Conservation (phyloP, 2,113 vertebrate species). For the Polyodon spathula region DNA sequence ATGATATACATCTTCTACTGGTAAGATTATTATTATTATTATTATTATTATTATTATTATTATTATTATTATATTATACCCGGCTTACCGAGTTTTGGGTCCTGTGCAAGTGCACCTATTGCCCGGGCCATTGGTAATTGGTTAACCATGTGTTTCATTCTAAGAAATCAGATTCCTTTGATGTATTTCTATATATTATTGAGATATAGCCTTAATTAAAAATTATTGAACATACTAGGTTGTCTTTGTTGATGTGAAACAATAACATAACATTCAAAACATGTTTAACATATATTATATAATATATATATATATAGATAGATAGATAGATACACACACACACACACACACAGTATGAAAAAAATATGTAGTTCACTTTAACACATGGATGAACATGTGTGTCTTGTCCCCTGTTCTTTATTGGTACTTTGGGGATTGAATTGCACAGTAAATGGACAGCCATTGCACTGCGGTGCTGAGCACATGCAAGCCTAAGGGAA, state of each 20-base stretch:
- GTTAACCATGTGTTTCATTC: no score
- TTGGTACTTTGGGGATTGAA: slow-evolving; percentile 2
- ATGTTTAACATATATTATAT: not conserved
- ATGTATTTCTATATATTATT: not conserved
- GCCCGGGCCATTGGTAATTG: no score
- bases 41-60: no score
- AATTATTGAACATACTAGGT: not conserved
- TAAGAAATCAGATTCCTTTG: no score
- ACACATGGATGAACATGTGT: not conserved
- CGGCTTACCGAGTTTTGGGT: no score
- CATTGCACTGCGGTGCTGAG: slow-evolving; percentile 26
- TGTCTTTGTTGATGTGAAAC: not conserved
- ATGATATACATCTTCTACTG: no score
- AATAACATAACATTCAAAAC: not conserved
- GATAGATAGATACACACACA: not conserved
- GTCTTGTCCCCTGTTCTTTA: not conserved
- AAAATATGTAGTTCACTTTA: not conserved
- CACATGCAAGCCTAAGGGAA: slow-evolving; percentile 31
- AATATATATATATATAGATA: not conserved
- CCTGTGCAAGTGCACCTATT: no score
- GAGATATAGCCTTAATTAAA: not conserved
- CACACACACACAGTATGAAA: no score
- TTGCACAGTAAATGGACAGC: slow-evolving; percentile 28
- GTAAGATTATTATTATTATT: no score
- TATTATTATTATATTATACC: no score